Base-by-base conservation (phyloP, 2,113 vertebrate genomes). In the Malurus elegans region DNA sequence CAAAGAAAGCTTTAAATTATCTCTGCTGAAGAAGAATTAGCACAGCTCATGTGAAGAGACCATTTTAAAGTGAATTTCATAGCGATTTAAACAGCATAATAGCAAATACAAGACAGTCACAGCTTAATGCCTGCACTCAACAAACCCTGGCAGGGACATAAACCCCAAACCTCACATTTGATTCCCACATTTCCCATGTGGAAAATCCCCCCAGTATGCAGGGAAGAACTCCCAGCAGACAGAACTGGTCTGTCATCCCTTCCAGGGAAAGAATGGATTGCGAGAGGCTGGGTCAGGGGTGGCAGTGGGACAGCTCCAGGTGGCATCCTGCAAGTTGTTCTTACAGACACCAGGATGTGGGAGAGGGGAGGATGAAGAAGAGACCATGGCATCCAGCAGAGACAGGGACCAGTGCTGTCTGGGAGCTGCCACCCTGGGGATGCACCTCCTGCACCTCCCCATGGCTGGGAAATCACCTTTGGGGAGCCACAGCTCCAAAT, bases 111-210 rank as follows among this genome's bases (percentile, higher is more conserved):
- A 18, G 44, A 20, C 45, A 45, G 85, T 3, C 9, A 23, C n/a
- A 71, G 57, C 71, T 57, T 8, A 12, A 21, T 42, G 61, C 29
- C 66, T 45, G 78, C 66, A 13, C 65, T 51, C 31, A 24, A 3
- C 2, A 65, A 74, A 61, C 10, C 18, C 56, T 47, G 47, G 64
- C 40, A 69, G 40, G 38, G 60, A 45, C 3, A 6, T 0, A n/a
- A 79, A 36, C 8, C 23, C 70, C 40, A 48, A 70, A 0, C 23
- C 56, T 73, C 1, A 0, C 23, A 1, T 17, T 31, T 50, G 58
- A 25, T 7, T 58, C 79, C 38, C 79, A 8, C 8, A 3, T 54
- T 47, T 32, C 10, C 51, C 5, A 0, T 2, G 19, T 23, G 78
- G 42, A 88, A 71, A 69, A 34, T 26, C 8, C 31, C 66, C 29